A percentile compares a stretch with the other conserved stretches of the same genome.
These are phyloP conservation scores for Radopholus similis DNA, from an alignment of 1,140 invertebrate genomes.

Conservation along the genomic window DNA sequence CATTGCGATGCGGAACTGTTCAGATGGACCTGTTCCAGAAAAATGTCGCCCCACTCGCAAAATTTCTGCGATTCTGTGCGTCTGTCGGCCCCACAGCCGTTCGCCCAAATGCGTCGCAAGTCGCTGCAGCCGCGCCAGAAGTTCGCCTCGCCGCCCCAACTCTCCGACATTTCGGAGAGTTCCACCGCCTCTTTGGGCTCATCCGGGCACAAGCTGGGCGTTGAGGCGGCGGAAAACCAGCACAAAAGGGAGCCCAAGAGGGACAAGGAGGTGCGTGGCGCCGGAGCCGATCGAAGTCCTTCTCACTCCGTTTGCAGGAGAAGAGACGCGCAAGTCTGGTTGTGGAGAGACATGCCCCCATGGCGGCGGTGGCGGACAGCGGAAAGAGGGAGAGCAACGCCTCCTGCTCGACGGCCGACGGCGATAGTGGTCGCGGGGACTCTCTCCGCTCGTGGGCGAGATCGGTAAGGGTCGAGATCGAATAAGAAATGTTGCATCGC, in stretches of 20 bases:
- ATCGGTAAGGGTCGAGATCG: neutral
- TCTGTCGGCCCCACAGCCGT: neutral
- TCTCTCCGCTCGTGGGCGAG: constrained; percentile 16
- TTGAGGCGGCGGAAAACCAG: neutral
- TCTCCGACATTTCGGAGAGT: constrained; percentile 43
- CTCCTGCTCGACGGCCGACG: constrained; percentile 5
- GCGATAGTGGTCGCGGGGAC: constrained; percentile 27
- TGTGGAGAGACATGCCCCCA: neutral
- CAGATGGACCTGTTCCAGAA: neutral
- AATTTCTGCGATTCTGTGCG: neutral
- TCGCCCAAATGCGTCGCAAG: neutral
- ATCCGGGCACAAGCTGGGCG: neutral
- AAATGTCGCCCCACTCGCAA: neutral
- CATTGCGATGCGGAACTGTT: neutral
- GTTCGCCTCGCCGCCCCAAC: constrained; percentile 9
- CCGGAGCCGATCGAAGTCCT: neutral
- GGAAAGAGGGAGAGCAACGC: constrained; percentile 29
- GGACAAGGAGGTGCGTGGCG: neutral
- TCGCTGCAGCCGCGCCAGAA: constrained; percentile 26
- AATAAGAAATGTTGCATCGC: neutral
- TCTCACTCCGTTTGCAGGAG: neutral
- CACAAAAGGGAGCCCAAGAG: neutral
- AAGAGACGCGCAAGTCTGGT: neutral
- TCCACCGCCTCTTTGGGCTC: constrained; percentile 14
- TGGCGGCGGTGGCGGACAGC: neutral